A percentile compares a stretch with the other conserved stretches of the same genome.
phyloP scores from a whole-genome alignment of 2,888 invertebrate species.

The Caenorhabditis sp. region DNA sequence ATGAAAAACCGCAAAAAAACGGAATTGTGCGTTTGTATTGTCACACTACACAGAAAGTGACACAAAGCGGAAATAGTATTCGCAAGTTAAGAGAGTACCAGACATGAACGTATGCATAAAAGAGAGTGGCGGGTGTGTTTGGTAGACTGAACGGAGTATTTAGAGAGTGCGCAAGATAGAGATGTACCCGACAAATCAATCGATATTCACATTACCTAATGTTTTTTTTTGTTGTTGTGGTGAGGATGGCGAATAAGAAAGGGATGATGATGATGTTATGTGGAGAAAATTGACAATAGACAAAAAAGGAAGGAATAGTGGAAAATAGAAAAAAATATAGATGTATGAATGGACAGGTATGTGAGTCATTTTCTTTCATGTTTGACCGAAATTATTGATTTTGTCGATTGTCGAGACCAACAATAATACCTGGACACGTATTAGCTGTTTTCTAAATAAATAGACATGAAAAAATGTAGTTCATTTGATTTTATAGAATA shows the following conservation, averaged over 20 bases:
- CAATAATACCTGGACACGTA: background rate
- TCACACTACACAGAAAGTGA: background rate
- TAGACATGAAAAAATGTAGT: no score
- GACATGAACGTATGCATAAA: constrained; percentile 2
- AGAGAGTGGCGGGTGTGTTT: background rate
- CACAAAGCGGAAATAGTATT: background rate
- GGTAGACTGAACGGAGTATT: constrained; percentile 2
- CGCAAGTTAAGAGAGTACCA: background rate
- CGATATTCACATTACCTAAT: background rate
- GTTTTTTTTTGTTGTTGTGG: background rate
- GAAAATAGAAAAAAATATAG: background rate
- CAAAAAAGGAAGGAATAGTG: background rate
- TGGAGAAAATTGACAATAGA: background rate
- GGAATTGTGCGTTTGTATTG: constrained; percentile 4
- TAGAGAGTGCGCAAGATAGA: constrained; percentile 1
- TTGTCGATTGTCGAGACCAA: background rate
- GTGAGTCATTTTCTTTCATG: constrained; percentile 1
- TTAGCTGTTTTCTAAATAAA: no score
- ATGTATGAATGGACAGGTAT: background rate
- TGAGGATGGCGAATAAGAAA: no score
- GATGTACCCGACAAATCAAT: constrained; percentile 1
- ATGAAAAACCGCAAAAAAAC: background rate
- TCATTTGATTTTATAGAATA: no score
- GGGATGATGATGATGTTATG: background rate
- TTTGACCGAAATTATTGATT: background rate